Conservation (phyloP, 2,888 invertebrate species). For the Diadegma fenestrale region DNA sequence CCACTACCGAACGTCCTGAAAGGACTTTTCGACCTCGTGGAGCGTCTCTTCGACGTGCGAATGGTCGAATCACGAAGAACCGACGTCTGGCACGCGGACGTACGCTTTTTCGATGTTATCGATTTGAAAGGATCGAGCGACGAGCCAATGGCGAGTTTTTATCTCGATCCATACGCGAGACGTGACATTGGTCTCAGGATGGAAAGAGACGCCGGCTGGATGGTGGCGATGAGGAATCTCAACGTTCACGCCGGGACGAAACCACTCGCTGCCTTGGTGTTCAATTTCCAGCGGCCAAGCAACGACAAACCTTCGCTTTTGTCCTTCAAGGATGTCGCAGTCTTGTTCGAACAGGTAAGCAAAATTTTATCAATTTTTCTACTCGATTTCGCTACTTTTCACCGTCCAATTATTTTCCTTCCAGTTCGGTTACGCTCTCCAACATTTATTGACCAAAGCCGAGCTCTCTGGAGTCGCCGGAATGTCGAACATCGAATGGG, state of each 20-base stretch:
- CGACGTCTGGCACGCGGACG: conserved; percentile 94
- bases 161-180: conserved; percentile 92
- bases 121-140: conserved; percentile 87
- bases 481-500: conserved; percentile 96
- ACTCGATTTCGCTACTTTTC: not conserved
- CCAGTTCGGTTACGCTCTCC: conserved; percentile 94
- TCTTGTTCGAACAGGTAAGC: conserved; percentile 90
- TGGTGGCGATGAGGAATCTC: conserved; percentile 91
- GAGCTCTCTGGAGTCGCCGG: conserved; percentile 95
- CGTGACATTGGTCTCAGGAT: conserved; percentile 88
- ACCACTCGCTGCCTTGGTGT: conserved; percentile 93
- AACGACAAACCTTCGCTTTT: conserved; percentile 90
- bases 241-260: conserved; percentile 88
- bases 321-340: conserved; percentile 90
- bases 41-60: conserved; percentile 91
- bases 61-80: conserved; percentile 89
- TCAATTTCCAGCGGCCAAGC: conserved; percentile 91
- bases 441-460: conserved; percentile 93
- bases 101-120: conserved; percentile 92
- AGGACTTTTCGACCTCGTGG: conserved; percentile 91
- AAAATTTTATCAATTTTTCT: not conserved
- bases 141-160: conserved; percentile 92
- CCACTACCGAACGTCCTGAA: conserved; percentile 92
- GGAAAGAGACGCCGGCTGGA: conserved; percentile 90
- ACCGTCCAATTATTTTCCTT: conserved; percentile 69